Evolutionary conservation across 2,888 invertebrate species (phyloP).

Genomic region (Brenthis daphne): DNA sequence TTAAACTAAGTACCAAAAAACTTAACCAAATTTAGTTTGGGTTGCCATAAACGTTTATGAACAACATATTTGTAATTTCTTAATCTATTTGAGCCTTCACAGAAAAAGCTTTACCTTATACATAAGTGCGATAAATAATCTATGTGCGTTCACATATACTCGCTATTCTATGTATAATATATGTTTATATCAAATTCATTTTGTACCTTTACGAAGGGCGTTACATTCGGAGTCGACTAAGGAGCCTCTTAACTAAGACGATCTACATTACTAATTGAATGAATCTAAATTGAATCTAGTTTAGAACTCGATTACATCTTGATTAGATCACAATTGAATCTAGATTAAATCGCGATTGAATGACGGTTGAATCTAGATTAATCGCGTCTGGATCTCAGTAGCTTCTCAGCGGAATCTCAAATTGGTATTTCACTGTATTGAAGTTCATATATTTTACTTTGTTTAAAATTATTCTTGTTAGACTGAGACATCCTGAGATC

Average conservation of each 20-base stretch:
- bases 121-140: conserved; percentile 45
- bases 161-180: conserved; percentile 13
- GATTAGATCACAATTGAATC: background rate
- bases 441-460: background rate
- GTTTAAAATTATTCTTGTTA: background rate
- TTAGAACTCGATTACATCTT: background rate
- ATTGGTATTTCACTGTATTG: background rate
- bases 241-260: conserved; percentile 36
- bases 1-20: too few species aligned
- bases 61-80: background rate
- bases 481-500: background rate
- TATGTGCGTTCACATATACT: conserved; percentile 71
- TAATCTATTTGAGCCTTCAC: conserved; percentile 36
- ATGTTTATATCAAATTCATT: conserved; percentile 60
- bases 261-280: conserved; percentile 11
- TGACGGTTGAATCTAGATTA: conserved; percentile 11
- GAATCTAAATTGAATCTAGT: conserved; percentile 16
- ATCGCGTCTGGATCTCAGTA: conserved; percentile 28
- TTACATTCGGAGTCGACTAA: conserved; percentile 45
- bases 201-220: conserved; percentile 67
- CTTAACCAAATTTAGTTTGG: too few species aligned
- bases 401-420: background rate
- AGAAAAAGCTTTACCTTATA: conserved; percentile 34
- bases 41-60: background rate
- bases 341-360: background rate